phyloP scores from a whole-genome alignment of 2,113 vertebrate species.

The Acinonyx jubatus region DNA sequence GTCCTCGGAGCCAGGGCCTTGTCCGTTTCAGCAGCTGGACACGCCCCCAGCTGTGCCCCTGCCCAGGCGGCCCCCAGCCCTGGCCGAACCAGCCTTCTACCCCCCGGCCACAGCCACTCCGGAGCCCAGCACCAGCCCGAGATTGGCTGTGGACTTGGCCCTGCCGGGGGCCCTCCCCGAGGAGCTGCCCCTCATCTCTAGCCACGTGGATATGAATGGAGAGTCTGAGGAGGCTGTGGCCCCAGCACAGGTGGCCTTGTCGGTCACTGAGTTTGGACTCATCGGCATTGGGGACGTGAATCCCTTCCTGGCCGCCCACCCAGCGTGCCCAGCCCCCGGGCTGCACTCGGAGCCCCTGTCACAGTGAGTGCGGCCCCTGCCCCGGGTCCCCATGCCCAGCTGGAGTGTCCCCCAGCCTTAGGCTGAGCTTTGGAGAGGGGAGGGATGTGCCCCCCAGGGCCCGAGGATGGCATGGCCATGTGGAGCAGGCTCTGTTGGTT shows the following conservation, averaged over 20 bases:
- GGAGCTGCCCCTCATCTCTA: slow-evolving; percentile 82
- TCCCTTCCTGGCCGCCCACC: slow-evolving; percentile 86
- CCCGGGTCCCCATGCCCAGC: background rate
- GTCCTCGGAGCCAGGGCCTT: background rate
- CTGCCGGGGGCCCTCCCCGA: slow-evolving; percentile 79
- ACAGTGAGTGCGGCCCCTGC: slow-evolving; percentile 83
- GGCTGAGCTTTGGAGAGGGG: background rate
- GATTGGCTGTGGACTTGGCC: slow-evolving; percentile 83
- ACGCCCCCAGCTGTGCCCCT: slow-evolving; percentile 18
- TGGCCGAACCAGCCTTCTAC: slow-evolving; percentile 81
- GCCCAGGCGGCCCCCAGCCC: slow-evolving; percentile 32
- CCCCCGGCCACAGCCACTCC: slow-evolving; percentile 80
- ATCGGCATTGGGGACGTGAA: slow-evolving; percentile 88
- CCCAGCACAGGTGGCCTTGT: slow-evolving; percentile 86
- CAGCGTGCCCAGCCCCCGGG: slow-evolving; percentile 83
- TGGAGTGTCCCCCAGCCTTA: background rate
- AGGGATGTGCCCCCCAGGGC: background rate
- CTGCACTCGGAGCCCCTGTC: slow-evolving; percentile 87
- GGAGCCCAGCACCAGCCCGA: slow-evolving; percentile 51
- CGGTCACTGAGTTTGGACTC: slow-evolving; percentile 89
- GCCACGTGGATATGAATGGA: slow-evolving; percentile 77
- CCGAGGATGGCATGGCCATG: background rate
- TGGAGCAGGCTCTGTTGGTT: background rate
- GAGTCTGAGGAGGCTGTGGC: slow-evolving; percentile 78
- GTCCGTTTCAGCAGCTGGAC: slow-evolving; percentile 73